A percentile compares a stretch with the other conserved stretches of the same genome.
Conservation (phyloP, 2,797 vertebrate genomes). For the Syncerus caffer region DNA sequence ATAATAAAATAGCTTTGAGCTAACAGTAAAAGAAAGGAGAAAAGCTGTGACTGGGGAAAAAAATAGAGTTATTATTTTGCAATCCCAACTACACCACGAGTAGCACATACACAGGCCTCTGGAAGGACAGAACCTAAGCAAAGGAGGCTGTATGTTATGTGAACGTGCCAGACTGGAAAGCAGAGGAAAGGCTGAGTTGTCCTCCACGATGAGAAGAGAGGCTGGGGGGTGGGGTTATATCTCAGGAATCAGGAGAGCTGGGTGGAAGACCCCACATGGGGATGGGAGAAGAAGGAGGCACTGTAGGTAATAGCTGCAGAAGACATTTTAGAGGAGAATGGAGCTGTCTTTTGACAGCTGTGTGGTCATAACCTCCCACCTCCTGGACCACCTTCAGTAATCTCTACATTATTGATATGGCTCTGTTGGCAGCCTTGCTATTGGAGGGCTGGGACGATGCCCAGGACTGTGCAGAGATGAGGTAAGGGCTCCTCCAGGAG, state of each 20-base stretch:
- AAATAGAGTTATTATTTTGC: not conserved
- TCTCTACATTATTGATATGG: fast-evolving
- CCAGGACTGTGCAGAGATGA: not conserved
- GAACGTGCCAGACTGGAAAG: fast-evolving
- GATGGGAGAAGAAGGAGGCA: fast-evolving
- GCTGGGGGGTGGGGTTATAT: fast-evolving
- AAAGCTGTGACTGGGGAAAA: not conserved
- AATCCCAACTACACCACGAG: not conserved
- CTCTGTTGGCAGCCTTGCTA: not conserved
- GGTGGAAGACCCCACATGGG: not conserved
- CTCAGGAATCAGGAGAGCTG: not conserved
- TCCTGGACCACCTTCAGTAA: not conserved
- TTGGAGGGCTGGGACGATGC: not conserved
- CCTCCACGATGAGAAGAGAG: not conserved
- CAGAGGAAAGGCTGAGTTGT: fast-evolving
- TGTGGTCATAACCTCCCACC: not conserved
- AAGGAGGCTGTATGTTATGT: fast-evolving
- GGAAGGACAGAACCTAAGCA: not conserved
- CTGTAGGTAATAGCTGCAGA: not conserved
- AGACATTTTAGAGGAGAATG: not conserved
- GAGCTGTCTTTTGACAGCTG: not conserved
- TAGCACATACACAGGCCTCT: not conserved
- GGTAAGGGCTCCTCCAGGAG: not conserved
- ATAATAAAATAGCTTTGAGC: not conserved
- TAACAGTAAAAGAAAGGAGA: not conserved